phyloP scores from a whole-genome alignment of 2,888 invertebrate genomes.

The Toxonevra muliebris region DNA sequence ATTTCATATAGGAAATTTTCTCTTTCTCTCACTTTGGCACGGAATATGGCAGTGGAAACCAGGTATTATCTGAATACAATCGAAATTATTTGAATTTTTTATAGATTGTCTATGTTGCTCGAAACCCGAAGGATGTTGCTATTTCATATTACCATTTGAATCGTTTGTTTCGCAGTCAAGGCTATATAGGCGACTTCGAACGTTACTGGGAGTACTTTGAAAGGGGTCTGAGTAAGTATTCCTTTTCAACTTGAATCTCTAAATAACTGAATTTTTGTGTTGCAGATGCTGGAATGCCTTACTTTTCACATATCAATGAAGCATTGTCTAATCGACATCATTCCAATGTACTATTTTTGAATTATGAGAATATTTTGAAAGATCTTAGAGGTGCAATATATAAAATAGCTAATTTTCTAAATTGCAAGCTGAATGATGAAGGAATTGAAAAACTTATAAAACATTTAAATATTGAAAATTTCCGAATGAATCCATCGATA shows the following conservation, averaged over 20 bases:
- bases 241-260: neutral
- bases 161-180: slow-evolving; percentile 74
- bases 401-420: slow-evolving; percentile 72
- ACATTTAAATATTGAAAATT: slow-evolving; percentile 83
- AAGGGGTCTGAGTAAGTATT: slow-evolving; percentile 71
- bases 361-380: slow-evolving; percentile 81
- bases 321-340: slow-evolving; percentile 75
- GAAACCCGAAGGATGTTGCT: slow-evolving; percentile 87
- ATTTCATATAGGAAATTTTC: too few species aligned
- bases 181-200: slow-evolving; percentile 74
- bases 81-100: neutral
- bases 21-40: too few species aligned
- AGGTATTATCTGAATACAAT: too few species aligned
- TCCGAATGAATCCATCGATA: slow-evolving; percentile 82
- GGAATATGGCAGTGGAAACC: too few species aligned
- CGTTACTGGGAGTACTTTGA: slow-evolving; percentile 78
- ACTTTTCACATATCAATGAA: slow-evolving; percentile 81
- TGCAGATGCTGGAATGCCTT: slow-evolving; percentile 79
- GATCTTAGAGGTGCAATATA: slow-evolving; percentile 70
- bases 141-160: slow-evolving; percentile 86
- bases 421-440: slow-evolving; percentile 68
- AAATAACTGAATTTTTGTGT: slow-evolving; percentile 25
- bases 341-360: slow-evolving; percentile 77
- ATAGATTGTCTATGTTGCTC: slow-evolving; percentile 81
- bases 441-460: slow-evolving; percentile 72